Percentiles rank a stretch among this genome's conserved stretches.
phyloP scores from a whole-genome alignment of 2,888 invertebrate species.

The Branchellion lobata region DNA sequence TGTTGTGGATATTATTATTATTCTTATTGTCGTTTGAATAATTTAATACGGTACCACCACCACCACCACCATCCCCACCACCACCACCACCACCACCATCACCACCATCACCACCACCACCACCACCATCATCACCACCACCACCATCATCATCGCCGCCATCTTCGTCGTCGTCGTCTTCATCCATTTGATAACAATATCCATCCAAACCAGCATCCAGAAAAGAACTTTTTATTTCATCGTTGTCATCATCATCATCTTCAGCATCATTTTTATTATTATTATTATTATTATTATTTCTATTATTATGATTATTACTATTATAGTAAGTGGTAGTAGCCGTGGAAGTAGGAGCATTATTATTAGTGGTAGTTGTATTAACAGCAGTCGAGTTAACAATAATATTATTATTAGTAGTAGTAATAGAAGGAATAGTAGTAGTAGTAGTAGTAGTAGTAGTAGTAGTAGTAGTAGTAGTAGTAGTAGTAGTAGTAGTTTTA shows the following conservation, averaged over 20 bases:
- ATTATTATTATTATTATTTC: background rate
- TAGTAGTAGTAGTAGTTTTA: no score
- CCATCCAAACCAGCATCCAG: background rate
- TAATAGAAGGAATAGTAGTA: background rate
- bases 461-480: no score
- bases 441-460: no score
- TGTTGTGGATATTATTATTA: conserved; percentile 2
- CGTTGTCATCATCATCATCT: background rate
- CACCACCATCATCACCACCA: background rate
- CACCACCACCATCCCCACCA: background rate
- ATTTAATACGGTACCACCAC: no score
- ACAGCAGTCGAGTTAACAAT: background rate
- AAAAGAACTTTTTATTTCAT: background rate
- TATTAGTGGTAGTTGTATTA: no score
- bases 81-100: background rate
- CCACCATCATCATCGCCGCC: background rate
- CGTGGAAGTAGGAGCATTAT: background rate
- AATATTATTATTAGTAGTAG: background rate
- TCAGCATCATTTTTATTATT: background rate
- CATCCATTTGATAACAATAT: background rate
- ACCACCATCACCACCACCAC: background rate
- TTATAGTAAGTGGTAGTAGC: background rate
- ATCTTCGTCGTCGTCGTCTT: background rate
- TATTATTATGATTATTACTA: background rate
- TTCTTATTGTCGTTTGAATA: no score